Evolutionary conservation across 1,140 invertebrate genomes (phyloP), one percentile per base, ranked within the genome.

Genomic region (Probaryconus sp.): DNA sequence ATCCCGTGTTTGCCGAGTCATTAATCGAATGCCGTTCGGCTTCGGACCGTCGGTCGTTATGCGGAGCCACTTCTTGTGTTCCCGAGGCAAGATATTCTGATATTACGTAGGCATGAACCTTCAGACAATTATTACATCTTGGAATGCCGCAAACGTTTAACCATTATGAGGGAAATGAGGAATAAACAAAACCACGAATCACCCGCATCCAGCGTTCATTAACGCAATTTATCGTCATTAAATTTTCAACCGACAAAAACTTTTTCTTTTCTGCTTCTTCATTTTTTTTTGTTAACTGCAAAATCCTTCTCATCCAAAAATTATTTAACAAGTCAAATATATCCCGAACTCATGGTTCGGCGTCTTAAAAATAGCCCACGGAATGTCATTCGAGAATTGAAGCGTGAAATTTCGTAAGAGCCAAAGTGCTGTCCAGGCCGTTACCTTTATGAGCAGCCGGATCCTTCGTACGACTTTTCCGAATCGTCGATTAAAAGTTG

Each of bases 121-220:
- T 50, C 60, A 69, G 68, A 65, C 75, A 82, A 84, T 85, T 83
- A 83, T 83, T 81, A 68, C 76, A 56, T 76, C 79, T 82, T 77
- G 82, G 71, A 80, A 83, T 81, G 69, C 75, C 20, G 60, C 33
- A 68, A 74, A 58, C 33, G 33, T 51, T 63, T 4, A 20, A 20
- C 4, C 21, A 10, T 2, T 5, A 24, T 11, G 7, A 7, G 21
- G 21, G 21, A 7, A 17, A 2, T n/a, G 40, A 13, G 33, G 13
- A 28, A 50, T 61, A 50, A 61, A 48, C 55, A 60, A 56, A 43
- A 28, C 30, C 18, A 13, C 21, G 30, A 3, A 24, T 24, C 21
- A 24, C 21, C 21, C 21, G 21, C 21, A 24, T 24, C 21, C n/a
- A n/a, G n/a, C n/a, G n/a, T n/a, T n/a, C n/a, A n/a, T n/a, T n/a